These are phyloP conservation scores for Kryptolebias ocellatus DNA, from an alignment of 2,797 vertebrate genomes.

Conservation along the genomic window DNA sequence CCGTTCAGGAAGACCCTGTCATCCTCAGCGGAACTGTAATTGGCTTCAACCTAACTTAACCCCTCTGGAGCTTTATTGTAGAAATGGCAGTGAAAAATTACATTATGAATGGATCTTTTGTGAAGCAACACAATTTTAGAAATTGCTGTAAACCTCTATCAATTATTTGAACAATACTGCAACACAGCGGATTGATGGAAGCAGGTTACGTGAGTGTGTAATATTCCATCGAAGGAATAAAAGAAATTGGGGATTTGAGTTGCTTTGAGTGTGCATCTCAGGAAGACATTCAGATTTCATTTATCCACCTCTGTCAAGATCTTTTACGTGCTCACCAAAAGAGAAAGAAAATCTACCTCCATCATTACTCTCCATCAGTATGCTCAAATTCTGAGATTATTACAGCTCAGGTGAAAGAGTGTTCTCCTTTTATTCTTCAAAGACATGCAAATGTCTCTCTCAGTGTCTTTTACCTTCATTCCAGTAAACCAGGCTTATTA, in stretches of 20 bases:
- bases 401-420: conserved; percentile 68
- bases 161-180: conserved; percentile 5
- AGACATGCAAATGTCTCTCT: conserved; percentile 74
- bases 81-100: conserved; percentile 48
- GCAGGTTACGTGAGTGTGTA: conserved; percentile 5
- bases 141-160: conserved; percentile 31
- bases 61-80: conserved; percentile 66
- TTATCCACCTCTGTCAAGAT: conserved; percentile 38
- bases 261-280: conserved; percentile 13
- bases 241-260: conserved; percentile 31
- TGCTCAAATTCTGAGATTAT: conserved; percentile 56
- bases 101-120: conserved; percentile 63
- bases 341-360: conserved; percentile 34
- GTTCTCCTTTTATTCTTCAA: conserved; percentile 76
- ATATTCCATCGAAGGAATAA: conserved; percentile 15
- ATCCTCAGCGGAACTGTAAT: conserved; percentile 71
- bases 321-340: conserved; percentile 40
- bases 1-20: conserved; percentile 62
- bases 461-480: conserved; percentile 62
- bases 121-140: conserved; percentile 49
- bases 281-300: conserved; percentile 40
- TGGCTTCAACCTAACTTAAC: conserved; percentile 82
- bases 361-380: conserved; percentile 68
- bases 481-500: conserved; percentile 77
- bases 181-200: conserved; percentile 6